Conservation (phyloP, 2,797 vertebrate genomes). For the Oophaga sylvatica region DNA sequence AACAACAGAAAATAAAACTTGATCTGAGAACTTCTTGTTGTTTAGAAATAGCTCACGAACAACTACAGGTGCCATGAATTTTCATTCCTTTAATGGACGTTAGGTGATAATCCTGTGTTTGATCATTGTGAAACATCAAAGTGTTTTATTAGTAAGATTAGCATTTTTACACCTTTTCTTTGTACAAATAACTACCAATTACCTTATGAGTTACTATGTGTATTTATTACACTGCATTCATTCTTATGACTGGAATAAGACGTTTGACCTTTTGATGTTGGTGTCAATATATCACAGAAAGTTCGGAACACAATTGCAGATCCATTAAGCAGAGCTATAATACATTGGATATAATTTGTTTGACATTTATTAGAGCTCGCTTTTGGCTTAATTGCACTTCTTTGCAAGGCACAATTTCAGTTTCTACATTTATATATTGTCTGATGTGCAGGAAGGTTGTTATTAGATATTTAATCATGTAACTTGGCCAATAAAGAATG, state of each 20-base stretch:
- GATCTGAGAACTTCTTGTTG: neutral
- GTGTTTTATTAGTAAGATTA: slow-evolving; percentile 35
- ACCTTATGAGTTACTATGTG: slow-evolving; percentile 31
- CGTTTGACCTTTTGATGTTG: slow-evolving; percentile 48
- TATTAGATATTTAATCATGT: slow-evolving; percentile 42
- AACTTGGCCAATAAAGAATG: slow-evolving; percentile 47
- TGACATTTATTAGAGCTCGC: slow-evolving; percentile 52
- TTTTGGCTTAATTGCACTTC: slow-evolving; percentile 48
- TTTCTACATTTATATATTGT: slow-evolving; percentile 36
- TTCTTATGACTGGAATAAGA: slow-evolving; percentile 27
- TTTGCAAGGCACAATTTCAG: slow-evolving; percentile 6
- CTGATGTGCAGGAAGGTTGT: slow-evolving; percentile 32
- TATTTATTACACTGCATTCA: slow-evolving; percentile 26
- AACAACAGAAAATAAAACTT: neutral
- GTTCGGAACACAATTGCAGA: slow-evolving; percentile 38
- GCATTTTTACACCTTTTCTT: slow-evolving; percentile 43
- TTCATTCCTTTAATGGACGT: slow-evolving; percentile 19
- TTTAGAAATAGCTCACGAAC: neutral
- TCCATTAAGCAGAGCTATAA: slow-evolving; percentile 45
- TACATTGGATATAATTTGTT: slow-evolving; percentile 41
- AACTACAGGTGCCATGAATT: neutral
- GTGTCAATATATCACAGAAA: slow-evolving; percentile 42
- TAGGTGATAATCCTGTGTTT: slow-evolving; percentile 9
- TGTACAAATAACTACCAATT: slow-evolving; percentile 42
- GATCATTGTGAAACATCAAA: slow-evolving; percentile 11